Percentiles rank a stretch among this genome's conserved stretches.
phyloP scores from a whole-genome alignment of 2,888 invertebrate species.

The Hemistola chrysoprasaria region DNA sequence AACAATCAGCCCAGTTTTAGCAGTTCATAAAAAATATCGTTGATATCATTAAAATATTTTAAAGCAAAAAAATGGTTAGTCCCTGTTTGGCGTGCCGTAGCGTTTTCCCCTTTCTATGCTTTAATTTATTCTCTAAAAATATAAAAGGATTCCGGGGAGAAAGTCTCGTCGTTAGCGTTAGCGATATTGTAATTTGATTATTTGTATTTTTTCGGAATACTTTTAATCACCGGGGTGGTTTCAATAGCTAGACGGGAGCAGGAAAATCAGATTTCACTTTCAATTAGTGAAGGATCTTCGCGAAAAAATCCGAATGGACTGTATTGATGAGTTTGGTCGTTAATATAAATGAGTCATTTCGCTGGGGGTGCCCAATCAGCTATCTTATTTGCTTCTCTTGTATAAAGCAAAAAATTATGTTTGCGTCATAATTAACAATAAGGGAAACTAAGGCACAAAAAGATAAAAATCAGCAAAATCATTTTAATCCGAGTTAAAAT shows the following conservation, averaged over 20 bases:
- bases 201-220: conserved; percentile 80
- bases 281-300: conserved; percentile 77
- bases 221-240: conserved; percentile 75
- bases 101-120: conserved; percentile 59
- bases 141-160: conserved; percentile 80
- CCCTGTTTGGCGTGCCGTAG: conserved; percentile 60
- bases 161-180: conserved; percentile 79
- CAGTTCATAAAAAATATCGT: conserved; percentile 30
- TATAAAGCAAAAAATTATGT: conserved; percentile 16
- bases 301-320: conserved; percentile 65
- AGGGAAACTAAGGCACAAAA: no score
- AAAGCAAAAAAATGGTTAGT: conserved; percentile 62
- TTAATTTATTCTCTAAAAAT: conserved; percentile 79
- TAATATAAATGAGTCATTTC: conserved; percentile 74
- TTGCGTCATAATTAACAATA: conserved; percentile 14
- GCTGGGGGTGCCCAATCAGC: conserved; percentile 56
- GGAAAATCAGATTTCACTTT: conserved; percentile 81
- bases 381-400: conserved; percentile 32
- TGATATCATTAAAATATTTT: conserved; percentile 33
- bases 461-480: no score
- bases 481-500: no score
- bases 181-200: conserved; percentile 83
- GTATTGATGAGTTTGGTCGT: conserved; percentile 76
- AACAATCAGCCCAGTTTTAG: conserved; percentile 19
- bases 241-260: conserved; percentile 55